Evolutionary conservation across 1,140 invertebrate species (phyloP).

Genomic region (Trypoxylus dichotomus): DNA sequence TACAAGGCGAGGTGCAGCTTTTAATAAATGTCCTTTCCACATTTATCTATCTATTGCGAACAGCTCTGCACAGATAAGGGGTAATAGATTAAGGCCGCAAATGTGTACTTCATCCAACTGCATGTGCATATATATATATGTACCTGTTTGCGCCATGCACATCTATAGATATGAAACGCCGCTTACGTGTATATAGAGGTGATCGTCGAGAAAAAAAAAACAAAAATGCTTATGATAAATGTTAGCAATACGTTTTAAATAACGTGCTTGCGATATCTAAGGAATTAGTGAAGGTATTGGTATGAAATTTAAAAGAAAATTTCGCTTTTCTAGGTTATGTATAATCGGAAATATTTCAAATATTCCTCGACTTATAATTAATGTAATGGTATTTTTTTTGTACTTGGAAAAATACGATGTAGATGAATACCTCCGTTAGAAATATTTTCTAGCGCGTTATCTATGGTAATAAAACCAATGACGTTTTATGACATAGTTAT

Average conservation of each 20-base stretch:
- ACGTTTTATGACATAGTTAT: background rate
- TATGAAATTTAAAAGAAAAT: slow-evolving; percentile 4
- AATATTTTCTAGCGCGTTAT: background rate
- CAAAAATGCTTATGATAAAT: slow-evolving; percentile 7
- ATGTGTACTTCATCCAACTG: background rate
- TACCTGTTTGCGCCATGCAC: background rate
- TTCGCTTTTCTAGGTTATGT: slow-evolving; percentile 11
- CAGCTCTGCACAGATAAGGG: background rate
- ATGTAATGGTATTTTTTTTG: background rate
- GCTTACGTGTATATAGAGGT: background rate
- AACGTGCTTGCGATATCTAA: slow-evolving; percentile 1
- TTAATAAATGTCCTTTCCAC: slow-evolving; percentile 18
- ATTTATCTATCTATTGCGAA: slow-evolving; percentile 17
- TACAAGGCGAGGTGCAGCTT: slow-evolving; percentile 11
- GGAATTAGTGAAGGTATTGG: background rate
- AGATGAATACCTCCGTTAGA: background rate
- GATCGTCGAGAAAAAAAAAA: background rate
- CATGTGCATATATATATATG: background rate
- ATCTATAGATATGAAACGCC: background rate
- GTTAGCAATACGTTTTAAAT: slow-evolving; percentile 9
- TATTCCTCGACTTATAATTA: slow-evolving; percentile 9
- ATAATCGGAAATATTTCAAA: slow-evolving; percentile 16
- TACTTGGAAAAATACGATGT: background rate
- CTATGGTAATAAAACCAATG: background rate
- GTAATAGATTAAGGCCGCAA: slow-evolving; percentile 18